Base-by-base conservation (phyloP, 2,888 invertebrate species). In the Hydroisotoma schaefferi region DNA sequence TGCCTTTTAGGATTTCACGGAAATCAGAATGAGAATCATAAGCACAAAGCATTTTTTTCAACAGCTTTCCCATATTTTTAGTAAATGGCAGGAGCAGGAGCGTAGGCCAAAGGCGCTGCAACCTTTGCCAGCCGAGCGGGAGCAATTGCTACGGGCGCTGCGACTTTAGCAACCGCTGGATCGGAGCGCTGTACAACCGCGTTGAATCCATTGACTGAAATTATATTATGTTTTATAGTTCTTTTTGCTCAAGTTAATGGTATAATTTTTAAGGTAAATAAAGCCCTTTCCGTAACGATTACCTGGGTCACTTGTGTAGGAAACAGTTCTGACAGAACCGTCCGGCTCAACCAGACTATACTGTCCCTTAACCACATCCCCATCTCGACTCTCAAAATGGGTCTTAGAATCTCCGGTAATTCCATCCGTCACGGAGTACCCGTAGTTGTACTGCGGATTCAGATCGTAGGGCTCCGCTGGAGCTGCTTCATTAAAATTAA, bases 351-450 rank as follows among this genome's bases (percentile, higher is more conserved):
- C 51, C 3, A 52, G 51, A 33, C n/a, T n/a, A 23, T 52, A 52
- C 22, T 52, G 51, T 20, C 51, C 51, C n/a, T 52, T 52, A 5
- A 52, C 51, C 6, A 52, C 51, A 37, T 52, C 51, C 3, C 51
- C 51, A 20, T 52, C 51, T 2, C 51, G 6, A 8, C 38, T 26
- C 26, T 57, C 57, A 8, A 25, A 5, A 26, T 26, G 29, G 37
- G 48, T 49, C 57, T 57, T 57, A 29, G 57, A 57, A 29, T 57
- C 57, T 38, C 57, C 57, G 25, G 57, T 57, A 18, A 57, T 38
- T 33, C 37, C 33, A 20, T 57, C 57, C n/a, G 57, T 23, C n/a
- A 46, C 29, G 27, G 57, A 37, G 20, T 52, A 52, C 37, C 51
- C 51, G 51, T 52, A 52, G 51, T 52, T 52, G 51, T 52, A 52